Conservation (phyloP, 1,140 invertebrate species). For the Drosophila lowei region DNA sequence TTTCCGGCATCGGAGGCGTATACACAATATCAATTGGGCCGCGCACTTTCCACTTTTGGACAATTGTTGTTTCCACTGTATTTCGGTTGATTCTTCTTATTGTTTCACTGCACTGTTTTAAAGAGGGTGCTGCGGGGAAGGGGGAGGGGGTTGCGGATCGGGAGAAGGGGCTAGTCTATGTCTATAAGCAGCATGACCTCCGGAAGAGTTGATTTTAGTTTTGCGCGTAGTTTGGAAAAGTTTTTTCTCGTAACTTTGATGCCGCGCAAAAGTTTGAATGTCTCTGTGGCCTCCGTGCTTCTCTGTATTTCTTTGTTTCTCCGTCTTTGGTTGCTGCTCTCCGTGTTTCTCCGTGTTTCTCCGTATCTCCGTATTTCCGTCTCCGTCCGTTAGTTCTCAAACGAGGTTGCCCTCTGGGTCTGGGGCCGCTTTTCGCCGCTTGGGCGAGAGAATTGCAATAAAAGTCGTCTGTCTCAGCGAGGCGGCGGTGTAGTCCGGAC, state of each 20-base stretch:
- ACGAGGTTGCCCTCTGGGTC: too few species aligned
- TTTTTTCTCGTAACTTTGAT: conserved; percentile 22
- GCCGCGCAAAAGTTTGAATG: conserved; percentile 24
- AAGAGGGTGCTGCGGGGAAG: not conserved
- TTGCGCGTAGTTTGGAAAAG: conserved; percentile 53
- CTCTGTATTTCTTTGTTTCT: too few species aligned
- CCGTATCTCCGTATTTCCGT: too few species aligned
- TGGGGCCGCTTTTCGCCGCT: conserved; percentile 24
- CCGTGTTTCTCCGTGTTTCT: too few species aligned
- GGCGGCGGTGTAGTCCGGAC: conserved; percentile 76
- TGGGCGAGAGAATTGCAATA: conserved; percentile 55
- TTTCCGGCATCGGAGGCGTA: conserved; percentile 38
- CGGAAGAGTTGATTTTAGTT: conserved; percentile 43
- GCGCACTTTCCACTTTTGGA: conserved; percentile 47
- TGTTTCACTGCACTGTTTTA: not conserved
- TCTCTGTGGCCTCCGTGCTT: conserved; percentile 8
- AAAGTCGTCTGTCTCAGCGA: conserved; percentile 56
- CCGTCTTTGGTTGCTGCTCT: too few species aligned
- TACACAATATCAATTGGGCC: conserved; percentile 64
- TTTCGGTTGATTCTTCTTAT: conserved; percentile 28
- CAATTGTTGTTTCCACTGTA: conserved; percentile 6
- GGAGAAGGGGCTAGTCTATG: not conserved
- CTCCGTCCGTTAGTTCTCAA: not conserved
- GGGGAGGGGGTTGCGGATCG: not conserved
- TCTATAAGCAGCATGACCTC: not conserved